A percentile compares a stretch with the other conserved stretches of the same genome.
Conservation (phyloP, 2,113 vertebrate genomes). For the Rhabdomys dilectus region DNA sequence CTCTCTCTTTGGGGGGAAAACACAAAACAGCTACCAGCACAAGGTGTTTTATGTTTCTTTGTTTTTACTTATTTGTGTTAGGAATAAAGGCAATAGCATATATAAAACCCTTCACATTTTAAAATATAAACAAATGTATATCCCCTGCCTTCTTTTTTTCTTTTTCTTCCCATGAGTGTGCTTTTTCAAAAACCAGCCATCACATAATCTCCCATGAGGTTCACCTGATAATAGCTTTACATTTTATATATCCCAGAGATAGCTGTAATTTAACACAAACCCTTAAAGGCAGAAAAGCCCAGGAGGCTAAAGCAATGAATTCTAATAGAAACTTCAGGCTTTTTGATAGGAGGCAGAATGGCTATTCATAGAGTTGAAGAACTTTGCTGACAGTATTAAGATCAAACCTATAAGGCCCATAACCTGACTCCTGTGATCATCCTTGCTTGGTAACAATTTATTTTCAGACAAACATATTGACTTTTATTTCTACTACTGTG, state of each 20-base stretch:
- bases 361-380: conserved; percentile 43
- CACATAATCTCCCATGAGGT: conserved; percentile 51
- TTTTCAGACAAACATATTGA: neutral
- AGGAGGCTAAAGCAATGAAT: conserved; percentile 72
- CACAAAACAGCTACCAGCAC: neutral
- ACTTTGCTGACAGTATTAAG: conserved; percentile 29
- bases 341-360: conserved; percentile 37
- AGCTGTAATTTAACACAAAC: conserved; percentile 75
- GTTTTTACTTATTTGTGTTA: neutral
- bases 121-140: neutral
- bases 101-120: neutral
- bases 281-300: conserved; percentile 70
- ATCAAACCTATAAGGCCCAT: neutral
- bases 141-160: neutral
- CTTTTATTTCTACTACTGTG: neutral
- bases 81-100: neutral
- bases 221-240: conserved; percentile 64
- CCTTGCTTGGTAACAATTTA: neutral
- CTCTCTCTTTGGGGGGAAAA: neutral
- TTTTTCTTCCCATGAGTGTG: conserved; percentile 17
- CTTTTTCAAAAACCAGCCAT: conserved; percentile 56
- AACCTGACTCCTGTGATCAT: too few species aligned
- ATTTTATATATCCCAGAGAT: conserved; percentile 74
- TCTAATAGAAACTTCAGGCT: conserved; percentile 64
- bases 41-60: neutral